Base-by-base conservation (phyloP, 2,113 vertebrate species). In the Ciconia boyciana region DNA sequence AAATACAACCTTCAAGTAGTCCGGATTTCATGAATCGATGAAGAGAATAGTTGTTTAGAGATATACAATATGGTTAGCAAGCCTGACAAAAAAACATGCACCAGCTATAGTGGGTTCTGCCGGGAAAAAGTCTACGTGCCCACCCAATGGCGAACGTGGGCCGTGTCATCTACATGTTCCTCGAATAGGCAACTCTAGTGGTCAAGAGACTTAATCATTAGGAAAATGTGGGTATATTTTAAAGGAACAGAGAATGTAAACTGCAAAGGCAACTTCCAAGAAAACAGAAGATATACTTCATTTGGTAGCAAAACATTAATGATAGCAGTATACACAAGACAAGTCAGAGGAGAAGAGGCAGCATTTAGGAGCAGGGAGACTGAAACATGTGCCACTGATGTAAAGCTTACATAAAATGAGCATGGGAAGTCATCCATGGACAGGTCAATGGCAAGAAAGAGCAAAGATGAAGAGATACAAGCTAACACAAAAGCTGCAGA, bases 151-250 rank as follows among this genome's bases (percentile, higher is more conserved):
- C 9, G 5, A 79, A 36, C 1, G 1, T 4, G 19, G 43, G 74
- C 62, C 61, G 39, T 12, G 6, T 19, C 55, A 82, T 29, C 36
- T 25, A 29, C 20, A 1, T 4, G 13, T 25, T 84, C 52, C 61
- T 26, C 34, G 22, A 89, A 68, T 0, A 7, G 29, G 10, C 25
- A 84, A 39, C 28, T 76, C 13, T 1, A 43, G 61, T 1, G 0
- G n/a, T 10, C 13, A 64, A 49, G 20, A 84, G 36, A 68, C 41
- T 61, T 48, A 28, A 65, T 6, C 0, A 0, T 39, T 25, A 70
- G 13, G 41, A 89, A 88, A 60, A 72, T 2, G 2, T 5, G 29
- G 51, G 12, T 54, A 10, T 29, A 36, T 68, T 41, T 46, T 66
- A 70, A 83, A 93, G 22, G 16, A 83, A 55, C 3, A 83, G 48